Base-by-base conservation (phyloP, 2,113 vertebrate genomes). In the Riparia riparia region DNA sequence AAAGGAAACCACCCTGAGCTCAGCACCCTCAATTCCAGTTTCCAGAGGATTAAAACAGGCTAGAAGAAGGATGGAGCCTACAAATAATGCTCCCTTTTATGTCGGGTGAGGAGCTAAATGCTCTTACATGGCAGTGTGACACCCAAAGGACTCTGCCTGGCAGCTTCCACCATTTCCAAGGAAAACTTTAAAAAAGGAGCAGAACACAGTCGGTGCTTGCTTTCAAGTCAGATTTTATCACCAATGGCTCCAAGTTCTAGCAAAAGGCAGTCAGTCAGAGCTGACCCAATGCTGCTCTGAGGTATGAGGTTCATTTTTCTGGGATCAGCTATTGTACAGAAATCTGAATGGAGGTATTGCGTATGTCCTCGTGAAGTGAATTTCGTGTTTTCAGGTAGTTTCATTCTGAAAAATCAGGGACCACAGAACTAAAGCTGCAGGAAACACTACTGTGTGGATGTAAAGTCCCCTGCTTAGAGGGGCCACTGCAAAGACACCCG, bases 101-200 rank as follows among this genome's bases (percentile, higher is more conserved):
- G 32, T 19, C 14, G 13, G 18, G 8, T 3, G 28, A 57, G 6
- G 19, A 80, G 26, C 29, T 1, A 47, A 17, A 10, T 2, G 17
- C 37, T 64, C 19, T 44, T 28, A 10, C 0, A 24, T 0, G 0
- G 26, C 53, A 64, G 5, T 6, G 20, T 8, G 28, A 56, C 31
- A 53, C 4, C 14, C 32, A 17, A 34, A 90, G 41, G 79, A 39
- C 20, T 34, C 13, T 45, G 11, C 44, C 64, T 34, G 5, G 13
- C 29, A 73, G 42, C 25, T 49, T 28, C 41, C 16, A 6, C 78
- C 41, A 18, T 15, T 14, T 14, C 41, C 26, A 6, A 58, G 4
- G 24, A 44, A 10, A 39, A 47, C 25, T 65, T 72, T 3, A n/a
- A 70, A 37, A 31, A 65, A 71, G 42, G 7, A 74, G 21, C 54